Evolutionary conservation across 2,113 vertebrate species (phyloP).

Genomic region (Xenus cinereus): DNA sequence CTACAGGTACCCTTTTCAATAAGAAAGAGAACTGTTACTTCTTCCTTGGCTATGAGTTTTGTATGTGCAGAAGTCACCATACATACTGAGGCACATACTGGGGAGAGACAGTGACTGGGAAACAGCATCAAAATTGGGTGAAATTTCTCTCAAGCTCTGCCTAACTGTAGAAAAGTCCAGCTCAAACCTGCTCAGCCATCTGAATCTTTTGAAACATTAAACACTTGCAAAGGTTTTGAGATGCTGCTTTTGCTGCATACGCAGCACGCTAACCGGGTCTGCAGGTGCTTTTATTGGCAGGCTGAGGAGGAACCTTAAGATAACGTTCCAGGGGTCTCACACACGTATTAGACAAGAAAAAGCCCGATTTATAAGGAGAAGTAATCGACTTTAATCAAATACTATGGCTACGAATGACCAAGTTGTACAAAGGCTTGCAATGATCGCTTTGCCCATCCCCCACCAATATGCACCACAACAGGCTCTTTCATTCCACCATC

Average conservation of each 20-base stretch:
- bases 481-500: conserved; percentile 17
- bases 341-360: background rate
- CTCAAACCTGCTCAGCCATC: background rate
- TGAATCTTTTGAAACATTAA: background rate
- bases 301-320: background rate
- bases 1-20: background rate
- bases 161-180: background rate
- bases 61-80: background rate
- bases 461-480: conserved; percentile 6
- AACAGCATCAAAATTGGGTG: background rate
- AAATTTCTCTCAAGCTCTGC: background rate
- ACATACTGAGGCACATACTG: background rate
- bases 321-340: background rate
- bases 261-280: background rate
- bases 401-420: background rate
- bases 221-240: background rate
- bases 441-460: conserved; percentile 10
- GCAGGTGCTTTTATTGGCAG: background rate
- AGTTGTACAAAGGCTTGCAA: background rate
- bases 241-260: background rate
- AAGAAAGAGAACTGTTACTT: background rate
- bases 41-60: background rate
- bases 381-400: background rate
- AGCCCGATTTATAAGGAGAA: background rate
- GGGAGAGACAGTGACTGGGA: background rate